Conservation (phyloP, 2,888 invertebrate species). For the Rhodophaea formosa region DNA sequence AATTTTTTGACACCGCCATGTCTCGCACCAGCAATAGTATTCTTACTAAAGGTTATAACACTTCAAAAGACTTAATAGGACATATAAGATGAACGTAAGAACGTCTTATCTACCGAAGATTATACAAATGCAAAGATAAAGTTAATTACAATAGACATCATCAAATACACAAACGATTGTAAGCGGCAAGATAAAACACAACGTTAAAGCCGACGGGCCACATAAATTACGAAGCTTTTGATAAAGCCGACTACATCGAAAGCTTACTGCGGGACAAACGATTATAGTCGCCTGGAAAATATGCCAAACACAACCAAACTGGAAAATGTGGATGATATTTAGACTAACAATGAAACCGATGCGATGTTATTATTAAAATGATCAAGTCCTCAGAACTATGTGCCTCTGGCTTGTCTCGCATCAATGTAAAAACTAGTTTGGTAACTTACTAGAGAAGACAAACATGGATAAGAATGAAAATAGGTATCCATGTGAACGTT, state of each 20-base stretch:
- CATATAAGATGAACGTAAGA: conserved; percentile 21
- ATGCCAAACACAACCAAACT: conserved; percentile 41
- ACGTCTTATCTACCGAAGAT: conserved; percentile 24
- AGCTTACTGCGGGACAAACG: conserved; percentile 45
- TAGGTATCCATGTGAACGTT: not conserved
- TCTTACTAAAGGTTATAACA: not conserved
- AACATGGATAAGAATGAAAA: no score
- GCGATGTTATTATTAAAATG: no score
- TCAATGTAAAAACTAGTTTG: no score
- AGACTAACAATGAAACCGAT: not conserved
- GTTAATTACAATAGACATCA: conserved; percentile 31
- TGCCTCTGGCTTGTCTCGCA: no score
- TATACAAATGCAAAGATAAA: conserved; percentile 27
- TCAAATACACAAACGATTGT: conserved; percentile 33
- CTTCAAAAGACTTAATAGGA: conserved; percentile 7
- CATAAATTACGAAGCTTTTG: conserved; percentile 64
- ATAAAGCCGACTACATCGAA: conserved; percentile 57
- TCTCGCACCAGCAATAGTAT: not conserved
- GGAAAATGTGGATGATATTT: conserved; percentile 19
- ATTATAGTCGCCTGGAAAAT: conserved; percentile 52
- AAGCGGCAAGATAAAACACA: conserved; percentile 52
- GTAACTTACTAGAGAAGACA: no score
- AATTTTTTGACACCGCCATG: not conserved
- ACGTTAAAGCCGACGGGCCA: conserved; percentile 50
- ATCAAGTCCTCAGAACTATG: no score